Conservation (phyloP, 2,888 invertebrate species). For the Rugalucina vietnamica region DNA sequence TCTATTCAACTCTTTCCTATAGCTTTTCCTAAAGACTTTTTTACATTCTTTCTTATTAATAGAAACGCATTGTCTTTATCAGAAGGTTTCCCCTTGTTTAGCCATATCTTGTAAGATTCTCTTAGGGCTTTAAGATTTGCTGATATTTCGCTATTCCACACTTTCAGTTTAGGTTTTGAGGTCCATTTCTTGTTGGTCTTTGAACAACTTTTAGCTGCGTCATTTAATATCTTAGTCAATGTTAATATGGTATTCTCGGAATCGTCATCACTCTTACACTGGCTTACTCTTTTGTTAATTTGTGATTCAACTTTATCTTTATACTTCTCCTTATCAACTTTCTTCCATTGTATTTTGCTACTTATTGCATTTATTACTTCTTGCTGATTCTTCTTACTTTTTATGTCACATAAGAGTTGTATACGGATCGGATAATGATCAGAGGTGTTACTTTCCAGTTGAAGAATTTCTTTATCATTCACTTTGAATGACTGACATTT, state of each 20-base stretch:
- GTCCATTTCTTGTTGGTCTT: not conserved
- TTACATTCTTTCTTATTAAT: not conserved
- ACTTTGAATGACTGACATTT: not conserved
- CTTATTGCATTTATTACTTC: not conserved
- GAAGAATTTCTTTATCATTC: not conserved
- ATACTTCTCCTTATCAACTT: not conserved
- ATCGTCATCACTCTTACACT: not conserved
- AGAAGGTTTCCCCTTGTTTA: not conserved
- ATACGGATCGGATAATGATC: conserved; percentile 11
- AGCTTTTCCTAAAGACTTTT: not conserved
- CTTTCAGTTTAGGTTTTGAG: not conserved
- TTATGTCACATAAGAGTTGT: not conserved
- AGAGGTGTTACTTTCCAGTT: conserved; percentile 1
- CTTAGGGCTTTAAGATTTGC: not conserved
- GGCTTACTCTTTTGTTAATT: not conserved
- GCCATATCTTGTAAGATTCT: not conserved
- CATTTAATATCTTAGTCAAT: not conserved
- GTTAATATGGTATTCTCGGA: not conserved
- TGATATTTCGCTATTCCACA: not conserved
- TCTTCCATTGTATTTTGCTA: not conserved
- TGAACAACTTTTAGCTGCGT: not conserved
- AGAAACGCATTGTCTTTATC: not conserved
- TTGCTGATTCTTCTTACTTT: not conserved
- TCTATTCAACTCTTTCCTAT: not conserved
- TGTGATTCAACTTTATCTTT: not conserved